Conservation (phyloP, 2,113 vertebrate genomes). For the Cisticola juncidis region DNA sequence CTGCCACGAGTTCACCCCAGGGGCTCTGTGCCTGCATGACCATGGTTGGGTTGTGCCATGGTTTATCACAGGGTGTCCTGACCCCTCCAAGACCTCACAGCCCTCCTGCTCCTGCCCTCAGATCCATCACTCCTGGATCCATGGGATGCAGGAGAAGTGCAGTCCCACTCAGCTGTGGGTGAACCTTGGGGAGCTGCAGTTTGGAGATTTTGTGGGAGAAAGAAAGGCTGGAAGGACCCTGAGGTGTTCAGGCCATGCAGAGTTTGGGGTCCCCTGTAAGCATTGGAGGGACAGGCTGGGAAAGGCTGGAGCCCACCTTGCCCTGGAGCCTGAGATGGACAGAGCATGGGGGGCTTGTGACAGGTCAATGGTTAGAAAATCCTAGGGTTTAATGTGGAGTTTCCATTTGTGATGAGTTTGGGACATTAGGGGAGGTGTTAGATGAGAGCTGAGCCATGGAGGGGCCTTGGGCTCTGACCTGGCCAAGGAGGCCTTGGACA, state of each 20-base stretch:
- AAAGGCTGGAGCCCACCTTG: neutral
- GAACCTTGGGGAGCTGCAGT: neutral
- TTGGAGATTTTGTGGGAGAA: neutral
- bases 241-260: neutral
- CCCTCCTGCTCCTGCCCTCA: neutral
- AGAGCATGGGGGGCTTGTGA: neutral
- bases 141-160: neutral
- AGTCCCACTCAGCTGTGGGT: fast-evolving
- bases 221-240: neutral
- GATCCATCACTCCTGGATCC: neutral
- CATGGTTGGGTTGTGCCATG: neutral
- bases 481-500: neutral
- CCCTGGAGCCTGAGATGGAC: neutral
- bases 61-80: neutral
- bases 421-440: neutral
- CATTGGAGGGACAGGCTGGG: neutral
- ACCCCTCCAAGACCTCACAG: neutral
- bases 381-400: neutral
- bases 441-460: neutral
- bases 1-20: neutral
- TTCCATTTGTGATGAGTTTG: neutral
- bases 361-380: neutral
- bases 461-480: neutral
- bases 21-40: neutral
- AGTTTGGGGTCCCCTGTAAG: neutral